phyloP scores from a whole-genome alignment of 2,888 invertebrate genomes.

The Apotomis turbidana region DNA sequence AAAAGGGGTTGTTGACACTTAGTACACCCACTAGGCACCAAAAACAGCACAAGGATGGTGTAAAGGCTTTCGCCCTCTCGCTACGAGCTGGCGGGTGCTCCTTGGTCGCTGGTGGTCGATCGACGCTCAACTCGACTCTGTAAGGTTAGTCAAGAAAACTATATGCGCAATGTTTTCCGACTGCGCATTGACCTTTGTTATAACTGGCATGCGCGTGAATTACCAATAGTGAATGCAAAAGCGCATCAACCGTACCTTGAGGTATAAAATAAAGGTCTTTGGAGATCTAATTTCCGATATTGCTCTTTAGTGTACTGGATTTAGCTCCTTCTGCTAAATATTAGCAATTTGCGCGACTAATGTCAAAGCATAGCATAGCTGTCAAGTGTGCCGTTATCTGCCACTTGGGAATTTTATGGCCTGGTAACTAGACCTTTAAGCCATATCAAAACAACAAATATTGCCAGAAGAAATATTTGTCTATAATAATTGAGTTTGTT shows the following conservation, averaged over 20 bases:
- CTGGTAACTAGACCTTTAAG: too few species aligned
- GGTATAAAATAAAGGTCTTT: not conserved
- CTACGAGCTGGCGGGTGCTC: conserved; percentile 34
- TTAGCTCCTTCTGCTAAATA: conserved; percentile 24
- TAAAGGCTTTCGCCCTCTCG: conserved; percentile 59
- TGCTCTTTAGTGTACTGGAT: not conserved
- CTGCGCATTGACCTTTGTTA: conserved; percentile 76
- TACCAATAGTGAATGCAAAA: conserved; percentile 33
- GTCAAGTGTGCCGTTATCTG: conserved; percentile 8
- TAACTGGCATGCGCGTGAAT: conserved; percentile 73
- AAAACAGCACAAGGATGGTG: conserved; percentile 71
- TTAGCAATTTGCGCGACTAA: conserved; percentile 32
- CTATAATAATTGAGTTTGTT: too few species aligned
- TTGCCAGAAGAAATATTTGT: not conserved
- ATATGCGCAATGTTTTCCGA: conserved; percentile 81
- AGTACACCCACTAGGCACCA: conserved; percentile 76
- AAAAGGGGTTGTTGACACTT: conserved; percentile 41
- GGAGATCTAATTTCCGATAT: not conserved
- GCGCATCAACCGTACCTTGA: conserved; percentile 26
- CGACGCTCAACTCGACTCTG: conserved; percentile 57
- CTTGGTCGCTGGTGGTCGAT: conserved; percentile 61
- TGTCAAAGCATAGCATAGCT: not conserved
- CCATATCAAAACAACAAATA: not conserved
- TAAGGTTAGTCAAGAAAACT: conserved; percentile 70
- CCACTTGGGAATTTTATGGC: too few species aligned